phyloP scores from a whole-genome alignment of 2,888 invertebrate genomes.

The Drosophila siamana region DNA sequence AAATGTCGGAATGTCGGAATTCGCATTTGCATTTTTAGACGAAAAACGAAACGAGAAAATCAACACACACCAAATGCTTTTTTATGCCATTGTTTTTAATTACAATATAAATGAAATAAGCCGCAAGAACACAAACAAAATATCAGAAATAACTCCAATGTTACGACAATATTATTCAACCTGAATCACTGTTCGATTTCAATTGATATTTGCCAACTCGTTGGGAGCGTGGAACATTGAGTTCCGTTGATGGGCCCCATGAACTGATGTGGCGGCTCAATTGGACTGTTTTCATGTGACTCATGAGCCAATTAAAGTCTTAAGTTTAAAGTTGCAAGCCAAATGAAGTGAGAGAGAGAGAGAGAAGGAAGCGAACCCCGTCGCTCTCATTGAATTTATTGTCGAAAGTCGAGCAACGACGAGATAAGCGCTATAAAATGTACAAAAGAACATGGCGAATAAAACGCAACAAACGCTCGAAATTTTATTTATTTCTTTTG shows the following conservation, averaged over 20 bases:
- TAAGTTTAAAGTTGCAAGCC: constrained; percentile 46
- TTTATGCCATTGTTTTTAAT: constrained; percentile 23
- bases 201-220: constrained; percentile 29
- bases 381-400: constrained; percentile 58
- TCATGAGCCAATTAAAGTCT: constrained; percentile 54
- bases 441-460: constrained; percentile 48
- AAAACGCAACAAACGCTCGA: constrained; percentile 47
- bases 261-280: constrained; percentile 33
- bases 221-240: constrained; percentile 5
- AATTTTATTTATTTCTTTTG: constrained; percentile 70
- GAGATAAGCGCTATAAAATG: constrained; percentile 53
- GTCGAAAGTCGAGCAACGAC: constrained; percentile 38
- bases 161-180: constrained; percentile 8
- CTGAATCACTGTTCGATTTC: constrained; percentile 23
- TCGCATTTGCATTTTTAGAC: constrained; percentile 27
- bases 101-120: constrained; percentile 22
- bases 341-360: too few species aligned
- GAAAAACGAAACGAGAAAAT: constrained; percentile 1
- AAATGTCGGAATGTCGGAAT: constrained; percentile 33
- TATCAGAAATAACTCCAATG: background rate
- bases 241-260: constrained; percentile 37
- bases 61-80: constrained; percentile 1
- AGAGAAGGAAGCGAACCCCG: background rate
- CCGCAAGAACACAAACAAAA: background rate
- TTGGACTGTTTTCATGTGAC: constrained; percentile 25